These are phyloP conservation scores for Shinisaurus crocodilurus DNA, from an alignment of 2,113 vertebrate genomes.

Conservation along the genomic window DNA sequence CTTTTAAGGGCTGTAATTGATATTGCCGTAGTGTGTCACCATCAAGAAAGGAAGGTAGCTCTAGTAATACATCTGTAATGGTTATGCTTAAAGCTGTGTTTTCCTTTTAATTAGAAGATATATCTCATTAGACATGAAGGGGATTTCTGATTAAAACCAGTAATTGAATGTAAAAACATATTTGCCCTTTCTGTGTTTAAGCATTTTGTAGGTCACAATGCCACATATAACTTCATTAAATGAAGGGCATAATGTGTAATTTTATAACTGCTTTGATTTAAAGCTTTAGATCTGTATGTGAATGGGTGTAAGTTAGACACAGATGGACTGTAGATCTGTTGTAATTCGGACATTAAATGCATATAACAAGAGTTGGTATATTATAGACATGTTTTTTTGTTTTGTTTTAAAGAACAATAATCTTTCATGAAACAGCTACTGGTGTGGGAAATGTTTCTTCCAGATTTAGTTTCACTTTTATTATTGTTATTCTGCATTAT, in stretches of 20 bases:
- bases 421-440: constrained; percentile 38
- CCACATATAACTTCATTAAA: not conserved
- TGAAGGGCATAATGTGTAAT: not conserved
- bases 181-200: constrained; percentile 44
- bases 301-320: not conserved
- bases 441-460: constrained; percentile 18
- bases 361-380: not conserved
- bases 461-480: constrained; percentile 51
- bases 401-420: constrained; percentile 1
- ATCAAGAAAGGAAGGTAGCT: constrained; percentile 4
- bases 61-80: constrained; percentile 12
- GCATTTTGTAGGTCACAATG: constrained; percentile 17
- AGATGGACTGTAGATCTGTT: not conserved
- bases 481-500: constrained; percentile 37
- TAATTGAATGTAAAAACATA: constrained; percentile 55
- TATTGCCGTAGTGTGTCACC: not conserved
- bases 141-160: constrained; percentile 50
- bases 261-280: constrained; percentile 5
- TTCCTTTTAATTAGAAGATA: constrained; percentile 50
- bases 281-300: not conserved
- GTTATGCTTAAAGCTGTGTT: constrained; percentile 23
- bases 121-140: constrained; percentile 48
- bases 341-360: constrained; percentile 17
- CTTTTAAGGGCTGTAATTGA: constrained; percentile 35
- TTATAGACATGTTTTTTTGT: not conserved